phyloP scores from a whole-genome alignment of 2,113 vertebrate genomes.

The Elanoides forficatus region DNA sequence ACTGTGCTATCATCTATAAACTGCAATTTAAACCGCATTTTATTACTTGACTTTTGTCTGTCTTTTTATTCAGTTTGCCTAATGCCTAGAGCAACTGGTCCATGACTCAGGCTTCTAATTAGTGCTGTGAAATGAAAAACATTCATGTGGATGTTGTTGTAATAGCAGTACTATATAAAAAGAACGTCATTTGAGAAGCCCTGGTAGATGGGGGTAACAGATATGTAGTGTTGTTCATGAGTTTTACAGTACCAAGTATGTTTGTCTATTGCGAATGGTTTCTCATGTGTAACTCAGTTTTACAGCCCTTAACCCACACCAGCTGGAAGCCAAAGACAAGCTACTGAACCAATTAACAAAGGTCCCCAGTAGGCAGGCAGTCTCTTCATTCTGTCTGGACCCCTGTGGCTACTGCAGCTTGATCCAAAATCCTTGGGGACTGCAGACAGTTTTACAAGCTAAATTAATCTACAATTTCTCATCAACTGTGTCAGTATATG shows the following conservation, averaged over 20 bases:
- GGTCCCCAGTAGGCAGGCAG: neutral
- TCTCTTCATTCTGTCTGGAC: neutral
- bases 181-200: accelerated
- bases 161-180: neutral
- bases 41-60: neutral
- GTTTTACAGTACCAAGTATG: accelerated
- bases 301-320: neutral
- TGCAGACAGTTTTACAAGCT: neutral
- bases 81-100: neutral
- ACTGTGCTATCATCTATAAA: neutral
- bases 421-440: neutral
- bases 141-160: neutral
- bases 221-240: accelerated
- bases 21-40: neutral
- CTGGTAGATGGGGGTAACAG: neutral
- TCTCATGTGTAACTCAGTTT: neutral
- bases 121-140: neutral
- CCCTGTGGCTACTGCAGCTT: neutral
- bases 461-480: neutral
- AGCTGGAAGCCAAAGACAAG: neutral
- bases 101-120: neutral
- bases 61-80: neutral
- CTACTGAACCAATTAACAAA: neutral
- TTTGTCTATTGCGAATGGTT: neutral
- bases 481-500: neutral